Evolutionary conservation across 2,113 vertebrate genomes (phyloP).

Genomic region (Solea solea): DNA sequence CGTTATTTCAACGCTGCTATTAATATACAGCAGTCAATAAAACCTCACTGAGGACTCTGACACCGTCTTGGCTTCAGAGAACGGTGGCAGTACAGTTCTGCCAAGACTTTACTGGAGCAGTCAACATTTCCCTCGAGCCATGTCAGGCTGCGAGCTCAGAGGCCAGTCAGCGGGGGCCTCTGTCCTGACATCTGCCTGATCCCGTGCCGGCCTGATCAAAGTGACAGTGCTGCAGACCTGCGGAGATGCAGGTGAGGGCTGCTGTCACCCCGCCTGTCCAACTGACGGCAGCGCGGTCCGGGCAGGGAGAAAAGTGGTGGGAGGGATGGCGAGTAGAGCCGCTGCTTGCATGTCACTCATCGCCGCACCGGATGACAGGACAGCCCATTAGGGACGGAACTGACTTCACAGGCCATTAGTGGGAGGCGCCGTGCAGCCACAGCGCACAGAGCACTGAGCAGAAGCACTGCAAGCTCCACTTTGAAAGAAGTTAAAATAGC

Average conservation of each 20-base stretch:
- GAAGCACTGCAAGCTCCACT: conserved; percentile 16
- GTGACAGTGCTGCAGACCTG: conserved; percentile 57
- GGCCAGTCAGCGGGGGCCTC: conserved; percentile 48
- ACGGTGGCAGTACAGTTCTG: conserved; percentile 40
- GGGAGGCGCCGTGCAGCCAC: conserved; percentile 70
- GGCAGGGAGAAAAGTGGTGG: conserved; percentile 36
- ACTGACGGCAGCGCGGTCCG: conserved; percentile 61
- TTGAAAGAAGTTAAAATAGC: conserved; percentile 1
- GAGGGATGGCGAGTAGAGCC: conserved; percentile 28
- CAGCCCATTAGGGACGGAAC: conserved; percentile 77
- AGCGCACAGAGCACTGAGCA: conserved; percentile 34
- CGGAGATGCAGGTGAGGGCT: conserved; percentile 60
- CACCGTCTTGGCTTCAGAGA: conserved; percentile 39
- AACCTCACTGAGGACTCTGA: conserved; percentile 34
- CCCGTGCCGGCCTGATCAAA: conserved; percentile 60
- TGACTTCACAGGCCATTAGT: conserved; percentile 82
- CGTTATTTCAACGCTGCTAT: conserved; percentile 21
- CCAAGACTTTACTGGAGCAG: conserved; percentile 44
- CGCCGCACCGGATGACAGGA: conserved; percentile 76
- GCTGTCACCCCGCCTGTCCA: conserved; percentile 72
- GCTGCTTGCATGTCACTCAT: conserved; percentile 73
- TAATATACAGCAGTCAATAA: conserved; percentile 58
- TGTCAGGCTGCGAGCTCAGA: conserved; percentile 47
- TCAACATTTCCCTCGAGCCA: conserved; percentile 59
- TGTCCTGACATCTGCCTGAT: conserved; percentile 62